phyloP scores from a whole-genome alignment of 2,797 vertebrate species.

The Synanceia verrucosa region DNA sequence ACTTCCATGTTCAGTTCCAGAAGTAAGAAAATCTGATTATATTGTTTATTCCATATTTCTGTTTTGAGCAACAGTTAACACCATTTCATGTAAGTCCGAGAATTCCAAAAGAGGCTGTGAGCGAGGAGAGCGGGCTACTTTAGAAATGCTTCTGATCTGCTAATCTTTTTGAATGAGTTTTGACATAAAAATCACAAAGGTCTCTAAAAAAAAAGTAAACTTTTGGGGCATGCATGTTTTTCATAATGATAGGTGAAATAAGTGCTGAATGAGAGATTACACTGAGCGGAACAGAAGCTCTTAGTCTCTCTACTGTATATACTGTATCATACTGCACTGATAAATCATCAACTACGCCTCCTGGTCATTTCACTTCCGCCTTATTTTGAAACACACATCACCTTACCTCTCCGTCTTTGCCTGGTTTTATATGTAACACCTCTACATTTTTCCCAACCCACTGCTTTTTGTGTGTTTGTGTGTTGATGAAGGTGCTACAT shows the following conservation, averaged over 20 bases:
- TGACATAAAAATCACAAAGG: neutral
- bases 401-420: too few relatives aligned
- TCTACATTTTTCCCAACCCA: neutral
- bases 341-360: neutral
- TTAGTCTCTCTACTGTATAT: neutral
- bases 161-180: neutral
- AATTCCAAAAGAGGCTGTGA: neutral
- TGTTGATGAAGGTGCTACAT: slow-evolving; percentile 39
- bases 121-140: neutral
- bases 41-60: neutral
- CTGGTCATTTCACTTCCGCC: neutral
- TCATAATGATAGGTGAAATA: neutral
- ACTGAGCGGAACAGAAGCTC: neutral
- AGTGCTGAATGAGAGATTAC: neutral
- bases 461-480: slow-evolving; percentile 23
- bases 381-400: too few relatives aligned
- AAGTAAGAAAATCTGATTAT: neutral
- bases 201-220: neutral
- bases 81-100: neutral
- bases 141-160: too few relatives aligned
- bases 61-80: neutral
- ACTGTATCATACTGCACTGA: neutral
- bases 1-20: neutral
- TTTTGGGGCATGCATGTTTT: neutral
- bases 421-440: neutral